Base-by-base conservation (phyloP, 2,113 vertebrate species). In the Lepisosteus osseus region DNA sequence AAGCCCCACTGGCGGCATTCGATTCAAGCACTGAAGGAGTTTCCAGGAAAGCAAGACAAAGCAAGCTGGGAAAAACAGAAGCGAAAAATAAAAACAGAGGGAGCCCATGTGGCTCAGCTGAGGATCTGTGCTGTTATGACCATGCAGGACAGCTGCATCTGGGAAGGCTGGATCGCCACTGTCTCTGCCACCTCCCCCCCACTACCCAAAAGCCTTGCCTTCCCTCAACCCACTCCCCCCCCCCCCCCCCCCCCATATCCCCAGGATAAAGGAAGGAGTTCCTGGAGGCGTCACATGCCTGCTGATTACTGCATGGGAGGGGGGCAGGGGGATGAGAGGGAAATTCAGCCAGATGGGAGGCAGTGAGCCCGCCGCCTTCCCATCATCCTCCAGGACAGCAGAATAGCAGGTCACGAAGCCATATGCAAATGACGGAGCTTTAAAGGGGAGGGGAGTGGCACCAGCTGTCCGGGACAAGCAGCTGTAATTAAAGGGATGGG, bases 341-440 rank as follows among this genome's bases (percentile, higher is more conserved):
- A 42, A 45, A 57, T 70, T 71, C 72, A 42, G 64, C 63, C 81
- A 82, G 77, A 80, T 78, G 77, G 76, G 79, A 72, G 67, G 55
- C 68, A 6, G 41, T 59, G 72, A 78, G 66, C 67, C 71, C 41
- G 70, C 54, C 29, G 42, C 51, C 68, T 74, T 79, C 74, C 63
- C 43, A 70, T 65, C 72, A 81, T 67, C 42, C 45, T 54, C 3
- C 0, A 2, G 1, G 6, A 43, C 17, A 69, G 61, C 47, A 77
- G 74, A 76, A 75, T 3, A 73, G 42, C 77, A 82, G 81, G 80
- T 82, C 83, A 80, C 72, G 74, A 80, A 84, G 70, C 75, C 73
- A 17, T 56, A 74, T 74, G 79, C 78, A 82, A 79, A 83, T 71
- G 67, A 72, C 68, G 72, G 68, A 40, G 29, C 68, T 72, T 80